These are phyloP conservation scores for Amiota mariae DNA, from an alignment of 2,888 invertebrate species.

Conservation along the genomic window DNA sequence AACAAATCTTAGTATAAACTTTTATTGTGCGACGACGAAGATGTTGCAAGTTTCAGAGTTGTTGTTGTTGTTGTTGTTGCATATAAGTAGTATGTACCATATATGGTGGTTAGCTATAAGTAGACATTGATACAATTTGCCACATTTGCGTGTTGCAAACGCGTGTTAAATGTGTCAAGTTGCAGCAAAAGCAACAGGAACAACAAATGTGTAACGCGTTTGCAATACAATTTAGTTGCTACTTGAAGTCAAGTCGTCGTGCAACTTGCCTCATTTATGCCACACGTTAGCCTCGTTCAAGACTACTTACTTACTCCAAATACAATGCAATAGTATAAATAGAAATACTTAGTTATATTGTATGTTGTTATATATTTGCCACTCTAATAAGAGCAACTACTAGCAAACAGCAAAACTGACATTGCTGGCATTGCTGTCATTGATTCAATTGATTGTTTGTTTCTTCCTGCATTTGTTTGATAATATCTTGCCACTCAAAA, in stretches of 20 bases:
- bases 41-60: conserved; percentile 11
- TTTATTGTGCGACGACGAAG: not conserved
- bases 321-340: no score
- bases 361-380: no score
- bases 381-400: no score
- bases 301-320: no score
- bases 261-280: conserved; percentile 9
- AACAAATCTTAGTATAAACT: no score
- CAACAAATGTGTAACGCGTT: not conserved
- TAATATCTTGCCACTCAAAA: no score
- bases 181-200: not conserved
- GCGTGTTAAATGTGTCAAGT: conserved; percentile 18
- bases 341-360: no score
- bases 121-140: conserved; percentile 24
- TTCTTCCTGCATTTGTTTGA: no score
- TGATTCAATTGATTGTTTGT: no score
- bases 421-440: no score
- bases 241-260: not conserved
- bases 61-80: not conserved
- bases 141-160: conserved; percentile 28
- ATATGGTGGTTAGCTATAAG: conserved; percentile 1
- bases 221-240: not conserved
- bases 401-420: no score
- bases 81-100: not conserved
- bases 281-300: conserved; percentile 6